These are phyloP conservation scores for Hucho hucho DNA, from an alignment of 2,113 vertebrate species.

Conservation along the genomic window DNA sequence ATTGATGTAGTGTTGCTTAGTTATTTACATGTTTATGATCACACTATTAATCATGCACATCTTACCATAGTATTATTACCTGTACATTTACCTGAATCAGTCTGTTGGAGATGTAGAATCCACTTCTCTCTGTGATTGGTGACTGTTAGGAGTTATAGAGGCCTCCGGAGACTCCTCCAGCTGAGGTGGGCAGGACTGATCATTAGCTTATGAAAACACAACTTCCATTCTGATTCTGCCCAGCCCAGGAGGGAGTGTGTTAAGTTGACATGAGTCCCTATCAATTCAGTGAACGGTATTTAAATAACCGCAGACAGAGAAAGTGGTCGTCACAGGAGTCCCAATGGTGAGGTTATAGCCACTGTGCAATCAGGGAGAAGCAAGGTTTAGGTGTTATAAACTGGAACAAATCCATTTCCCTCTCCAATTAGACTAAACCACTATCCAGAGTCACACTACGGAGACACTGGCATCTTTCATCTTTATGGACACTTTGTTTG, in stretches of 20 bases:
- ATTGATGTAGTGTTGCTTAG: background rate
- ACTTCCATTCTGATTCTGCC: constrained; percentile 43
- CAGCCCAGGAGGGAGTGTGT: constrained; percentile 34
- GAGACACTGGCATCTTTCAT: constrained; percentile 31
- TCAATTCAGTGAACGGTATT: constrained; percentile 48
- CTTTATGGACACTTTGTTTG: constrained; percentile 52
- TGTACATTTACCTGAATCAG: background rate
- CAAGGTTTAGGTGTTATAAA: constrained; percentile 59
- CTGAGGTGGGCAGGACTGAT: constrained; percentile 39
- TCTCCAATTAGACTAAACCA: constrained; percentile 50
- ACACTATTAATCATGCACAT: background rate
- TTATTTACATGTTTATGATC: background rate
- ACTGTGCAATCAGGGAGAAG: constrained; percentile 51
- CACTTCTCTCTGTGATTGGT: background rate
- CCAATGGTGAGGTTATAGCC: constrained; percentile 56
- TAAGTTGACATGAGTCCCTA: constrained; percentile 9
- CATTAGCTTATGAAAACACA: constrained; percentile 62
- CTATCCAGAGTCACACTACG: constrained; percentile 26
- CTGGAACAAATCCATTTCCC: constrained; percentile 57
- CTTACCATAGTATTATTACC: background rate
- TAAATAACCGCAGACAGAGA: constrained; percentile 55
- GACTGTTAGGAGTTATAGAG: background rate
- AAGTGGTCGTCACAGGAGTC: constrained; percentile 54
- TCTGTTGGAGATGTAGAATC: background rate
- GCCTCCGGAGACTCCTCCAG: constrained; percentile 21